These are phyloP conservation scores for Actias luna DNA, from an alignment of 2,888 invertebrate species.

Conservation along the genomic window DNA sequence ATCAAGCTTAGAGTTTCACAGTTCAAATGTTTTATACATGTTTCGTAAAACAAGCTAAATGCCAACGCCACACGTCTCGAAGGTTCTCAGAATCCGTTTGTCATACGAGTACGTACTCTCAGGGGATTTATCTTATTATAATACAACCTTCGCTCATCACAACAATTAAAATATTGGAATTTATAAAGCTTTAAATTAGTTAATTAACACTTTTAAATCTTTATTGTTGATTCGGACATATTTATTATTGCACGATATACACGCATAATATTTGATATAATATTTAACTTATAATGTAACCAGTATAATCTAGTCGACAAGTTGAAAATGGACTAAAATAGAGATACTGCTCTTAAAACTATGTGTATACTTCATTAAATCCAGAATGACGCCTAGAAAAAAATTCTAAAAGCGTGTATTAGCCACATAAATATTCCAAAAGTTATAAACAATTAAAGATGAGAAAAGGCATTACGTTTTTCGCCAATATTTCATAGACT, in stretches of 20 bases:
- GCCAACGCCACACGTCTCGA: constrained; percentile 53
- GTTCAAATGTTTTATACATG: constrained; percentile 41
- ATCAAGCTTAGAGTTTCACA: constrained; percentile 49
- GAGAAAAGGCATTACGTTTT: too few relatives aligned
- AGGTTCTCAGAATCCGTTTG: constrained; percentile 37
- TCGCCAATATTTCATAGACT: too few relatives aligned
- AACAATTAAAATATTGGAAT: constrained; percentile 13
- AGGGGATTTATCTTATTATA: constrained; percentile 26
- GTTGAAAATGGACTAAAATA: too few relatives aligned
- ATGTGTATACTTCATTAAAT: too few relatives aligned
- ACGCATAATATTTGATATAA: background rate
- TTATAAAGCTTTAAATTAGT: too few relatives aligned
- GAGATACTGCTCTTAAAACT: too few relatives aligned
- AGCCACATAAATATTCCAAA: too few relatives aligned
- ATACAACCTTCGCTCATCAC: constrained; percentile 35
- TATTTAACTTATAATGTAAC: too few relatives aligned
- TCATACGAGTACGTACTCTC: constrained; percentile 23
- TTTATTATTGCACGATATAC: background rate
- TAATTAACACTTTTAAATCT: constrained; percentile 7
- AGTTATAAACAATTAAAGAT: too few relatives aligned
- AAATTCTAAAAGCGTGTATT: too few relatives aligned
- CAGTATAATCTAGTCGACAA: too few relatives aligned
- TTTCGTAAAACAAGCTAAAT: constrained; percentile 70
- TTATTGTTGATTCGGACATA: background rate
- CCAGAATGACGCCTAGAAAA: too few relatives aligned